Base-by-base conservation (phyloP, 2,113 vertebrate genomes). In the Pterophyllum scalare region DNA sequence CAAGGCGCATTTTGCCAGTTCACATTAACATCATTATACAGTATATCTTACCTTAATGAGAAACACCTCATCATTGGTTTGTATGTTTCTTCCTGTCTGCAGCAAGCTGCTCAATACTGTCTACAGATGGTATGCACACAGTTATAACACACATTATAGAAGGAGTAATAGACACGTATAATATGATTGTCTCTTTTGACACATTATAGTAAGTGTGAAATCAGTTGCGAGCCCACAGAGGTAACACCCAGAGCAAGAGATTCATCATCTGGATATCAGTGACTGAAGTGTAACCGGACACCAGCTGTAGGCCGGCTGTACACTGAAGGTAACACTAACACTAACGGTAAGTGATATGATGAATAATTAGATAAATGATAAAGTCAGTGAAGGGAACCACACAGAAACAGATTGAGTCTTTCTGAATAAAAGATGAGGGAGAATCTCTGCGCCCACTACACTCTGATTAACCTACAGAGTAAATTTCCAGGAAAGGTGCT, bases 101-200 rank as follows among this genome's bases (percentile, higher is more conserved):
- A 94, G 95, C 89, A 96, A 65, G 59, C 86, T 93, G 81, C 91
- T 96, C 56, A 96, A 83, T 17, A 95, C 87, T 17, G 67, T 94
- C 96, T 97, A 54, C 59, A 87, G n/a, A 52, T 24, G 7, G 31
- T 40, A 86, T n/a, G 82, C 10, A 43, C 49, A 59, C 14, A 75
- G 43, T 40, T 72, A 38, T 74, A 17, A 61, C 43, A 59, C 26
- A 35, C 62, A 56, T 59, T 59, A 58, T 28, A 26, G 14, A 49
- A 19, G 35, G 54, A 64, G 83, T 77, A 64, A 3, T n/a, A 65
- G 22, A 4, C 43, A 14, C 17, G 67, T 22, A 43, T 38, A 54
- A 87, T 81, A 64, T 54, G 72, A 22, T 38, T 35, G 46, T 83
- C 52, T 62, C 65, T 15, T 52, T 65, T 74, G 43, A 83, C 79